Evolutionary conservation across 2,113 vertebrate species (phyloP).

Genomic region (Ceyx melanurus): DNA sequence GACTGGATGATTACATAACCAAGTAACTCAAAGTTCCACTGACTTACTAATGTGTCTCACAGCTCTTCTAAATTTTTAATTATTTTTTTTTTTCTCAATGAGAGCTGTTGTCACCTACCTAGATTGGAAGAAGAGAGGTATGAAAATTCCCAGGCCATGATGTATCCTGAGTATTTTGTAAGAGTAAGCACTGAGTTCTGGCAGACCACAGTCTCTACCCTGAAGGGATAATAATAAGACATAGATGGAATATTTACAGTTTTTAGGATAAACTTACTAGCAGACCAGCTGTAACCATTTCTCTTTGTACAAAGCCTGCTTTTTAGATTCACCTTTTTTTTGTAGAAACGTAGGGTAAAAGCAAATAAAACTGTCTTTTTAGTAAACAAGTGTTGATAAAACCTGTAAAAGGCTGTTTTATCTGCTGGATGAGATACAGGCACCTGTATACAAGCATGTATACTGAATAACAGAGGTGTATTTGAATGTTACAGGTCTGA

Average conservation of each 20-base stretch:
- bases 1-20: conserved; percentile 15
- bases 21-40: background rate
- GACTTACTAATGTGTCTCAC: background rate
- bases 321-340: conserved; percentile 43
- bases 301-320: conserved; percentile 21
- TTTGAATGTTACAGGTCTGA: conserved; percentile 14
- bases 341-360: conserved; percentile 36
- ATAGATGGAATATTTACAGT: conserved; percentile 42
- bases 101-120: background rate
- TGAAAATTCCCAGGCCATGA: background rate
- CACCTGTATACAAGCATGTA: conserved; percentile 52
- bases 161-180: conserved; percentile 8
- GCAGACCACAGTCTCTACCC: background rate
- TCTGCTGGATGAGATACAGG: conserved; percentile 51
- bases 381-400: conserved; percentile 60
- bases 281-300: conserved; percentile 47
- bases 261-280: conserved; percentile 1
- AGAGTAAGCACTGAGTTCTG: background rate
- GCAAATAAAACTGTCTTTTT: conserved; percentile 52
- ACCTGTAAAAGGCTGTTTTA: conserved; percentile 60
- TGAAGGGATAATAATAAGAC: conserved; percentile 9
- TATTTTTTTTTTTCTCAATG: background rate
- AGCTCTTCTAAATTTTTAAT: background rate
- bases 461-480: conserved; percentile 23
- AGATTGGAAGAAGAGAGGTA: background rate